Evolutionary conservation across 2,888 invertebrate species (phyloP), one percentile per base, ranked within the genome.

Genomic region (Cryptophagus acutangulus): DNA sequence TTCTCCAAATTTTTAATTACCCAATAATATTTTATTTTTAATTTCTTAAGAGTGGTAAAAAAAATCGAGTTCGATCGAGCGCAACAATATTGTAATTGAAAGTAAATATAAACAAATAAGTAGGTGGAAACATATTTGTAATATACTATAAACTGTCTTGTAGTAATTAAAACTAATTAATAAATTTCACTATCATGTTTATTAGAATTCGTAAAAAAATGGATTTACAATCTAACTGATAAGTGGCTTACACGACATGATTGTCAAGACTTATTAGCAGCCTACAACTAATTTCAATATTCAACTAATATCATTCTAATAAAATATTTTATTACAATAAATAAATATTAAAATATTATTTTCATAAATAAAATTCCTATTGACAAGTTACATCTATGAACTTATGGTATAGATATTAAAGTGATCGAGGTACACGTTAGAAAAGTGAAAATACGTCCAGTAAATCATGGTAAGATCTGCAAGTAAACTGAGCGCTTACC

Each of bases 391-490:
- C 13, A 15, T 31, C n/a, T 43, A 49, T 42, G 42, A 38, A 33
- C 37, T 41, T 38, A 29, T 50, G 50, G 45, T 44, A 40, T 17
- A 45, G 31, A 31, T 31, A 31, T 31, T 31, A 31, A 31, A 31
- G 16, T 31, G 9, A 4, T 12, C 26, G n/a, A 31, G 4, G n/a
- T 13, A 31, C 26, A 46, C 44, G 46, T 28, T 36, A 44, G 46
- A 49, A 46, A 46, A 47, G 46, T 47, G 45, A 42, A 45, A 46
- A 48, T 41, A 38, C 33, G 46, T 51, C 49, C 35, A 40, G 52
- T 53, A 52, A 53, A 55, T 55, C 55, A 49, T 39, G 38, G 44
- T 43, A 43, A 51, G 48, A 50, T 46, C 47, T 49, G 51, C 41
- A 45, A 48, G 48, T 36, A 40, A 41, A 35, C n/a, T 12, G 4